Evolutionary conservation across 1,140 invertebrate species (phyloP).

Genomic region (Helicorthomorpha holstii): DNA sequence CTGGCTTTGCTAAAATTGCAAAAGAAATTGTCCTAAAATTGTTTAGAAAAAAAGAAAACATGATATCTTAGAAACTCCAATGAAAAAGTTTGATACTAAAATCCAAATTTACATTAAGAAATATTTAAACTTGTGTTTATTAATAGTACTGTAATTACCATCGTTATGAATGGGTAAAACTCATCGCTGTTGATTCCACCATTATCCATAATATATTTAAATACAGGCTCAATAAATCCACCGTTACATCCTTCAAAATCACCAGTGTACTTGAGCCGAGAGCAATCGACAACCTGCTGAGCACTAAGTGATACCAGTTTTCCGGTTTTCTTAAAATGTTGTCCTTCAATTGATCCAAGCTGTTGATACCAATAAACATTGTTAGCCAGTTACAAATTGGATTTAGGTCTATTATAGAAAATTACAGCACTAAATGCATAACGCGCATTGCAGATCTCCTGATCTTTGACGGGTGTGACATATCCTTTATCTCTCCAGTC

Average conservation of each 20-base stretch:
- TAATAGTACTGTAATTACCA: slow-evolving; percentile 8
- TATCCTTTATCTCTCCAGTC: slow-evolving; percentile 27
- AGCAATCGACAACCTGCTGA: slow-evolving; percentile 18
- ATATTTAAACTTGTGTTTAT: background rate
- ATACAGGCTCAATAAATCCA: slow-evolving; percentile 42
- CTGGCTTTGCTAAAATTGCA: background rate
- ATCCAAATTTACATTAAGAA: background rate
- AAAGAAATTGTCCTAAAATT: background rate
- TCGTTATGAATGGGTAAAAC: slow-evolving; percentile 29
- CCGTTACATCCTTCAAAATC: slow-evolving; percentile 49
- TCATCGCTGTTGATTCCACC: slow-evolving; percentile 40
- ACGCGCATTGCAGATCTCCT: slow-evolving; percentile 23
- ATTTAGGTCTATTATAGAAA: background rate
- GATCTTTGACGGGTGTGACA: slow-evolving; percentile 30
- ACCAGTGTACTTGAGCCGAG: slow-evolving; percentile 19
- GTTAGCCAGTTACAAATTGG: background rate
- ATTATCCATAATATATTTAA: slow-evolving; percentile 42
- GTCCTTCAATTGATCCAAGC: slow-evolving; percentile 13
- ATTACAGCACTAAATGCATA: slow-evolving; percentile 22
- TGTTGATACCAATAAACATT: background rate
- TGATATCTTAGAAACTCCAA: too few relatives aligned
- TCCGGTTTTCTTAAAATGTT: slow-evolving; percentile 12
- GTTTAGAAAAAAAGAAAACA: too few relatives aligned
- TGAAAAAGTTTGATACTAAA: background rate
- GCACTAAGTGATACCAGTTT: slow-evolving; percentile 15